These are phyloP conservation scores for Corvus hawaiiensis DNA, from an alignment of 2,113 vertebrate species.

Conservation along the genomic window DNA sequence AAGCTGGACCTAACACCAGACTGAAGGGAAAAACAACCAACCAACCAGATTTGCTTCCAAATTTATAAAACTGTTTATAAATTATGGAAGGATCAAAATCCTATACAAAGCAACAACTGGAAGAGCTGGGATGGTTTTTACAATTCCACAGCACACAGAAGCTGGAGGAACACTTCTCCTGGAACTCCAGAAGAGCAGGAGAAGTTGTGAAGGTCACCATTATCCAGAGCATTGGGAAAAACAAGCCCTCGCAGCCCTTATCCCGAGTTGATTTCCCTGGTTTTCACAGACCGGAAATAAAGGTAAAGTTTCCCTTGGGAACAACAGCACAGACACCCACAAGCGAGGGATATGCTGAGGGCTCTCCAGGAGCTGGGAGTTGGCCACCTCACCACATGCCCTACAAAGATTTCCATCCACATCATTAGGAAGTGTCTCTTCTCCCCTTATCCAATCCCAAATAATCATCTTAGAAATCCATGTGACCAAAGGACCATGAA, in stretches of 20 bases:
- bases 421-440: neutral
- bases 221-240: fast-evolving
- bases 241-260: fast-evolving
- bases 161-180: neutral
- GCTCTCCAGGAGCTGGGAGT: neutral
- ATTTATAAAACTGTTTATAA: neutral
- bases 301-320: neutral
- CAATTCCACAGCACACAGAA: neutral
- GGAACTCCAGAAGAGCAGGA: neutral
- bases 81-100: too few species aligned
- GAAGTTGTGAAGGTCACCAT: neutral
- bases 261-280: fast-evolving
- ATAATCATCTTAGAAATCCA: neutral
- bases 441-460: neutral
- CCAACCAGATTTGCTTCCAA: fast-evolving
- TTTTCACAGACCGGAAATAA: neutral
- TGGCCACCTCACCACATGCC: neutral
- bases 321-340: fast-evolving
- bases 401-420: neutral
- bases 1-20: neutral
- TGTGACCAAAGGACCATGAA: neutral
- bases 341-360: neutral
- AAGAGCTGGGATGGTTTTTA: neutral
- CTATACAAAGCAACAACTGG: neutral
- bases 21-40: neutral